Percentiles rank a stretch among this genome's conserved stretches.
Evolutionary conservation across 2,113 vertebrate species (phyloP).

Genomic region (Camelus bactrianus): DNA sequence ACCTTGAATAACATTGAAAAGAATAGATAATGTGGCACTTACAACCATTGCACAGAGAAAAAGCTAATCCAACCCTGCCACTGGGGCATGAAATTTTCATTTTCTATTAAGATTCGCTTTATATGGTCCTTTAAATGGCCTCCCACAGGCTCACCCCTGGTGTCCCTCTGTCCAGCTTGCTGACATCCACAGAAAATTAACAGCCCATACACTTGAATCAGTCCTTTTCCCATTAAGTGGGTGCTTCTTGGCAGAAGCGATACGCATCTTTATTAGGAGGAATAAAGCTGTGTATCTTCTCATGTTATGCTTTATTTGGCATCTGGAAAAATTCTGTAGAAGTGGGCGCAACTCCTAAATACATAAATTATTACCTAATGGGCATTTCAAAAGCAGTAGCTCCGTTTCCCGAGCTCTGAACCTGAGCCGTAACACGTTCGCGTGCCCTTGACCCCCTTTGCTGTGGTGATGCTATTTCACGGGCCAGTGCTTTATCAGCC

Average conservation of each 20-base stretch:
- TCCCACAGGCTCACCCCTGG: background rate
- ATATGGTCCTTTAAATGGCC: background rate
- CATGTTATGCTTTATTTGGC: slow-evolving; percentile 43
- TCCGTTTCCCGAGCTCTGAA: slow-evolving; percentile 20
- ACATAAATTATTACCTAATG: slow-evolving; percentile 35
- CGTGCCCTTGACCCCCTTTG: slow-evolving; percentile 10
- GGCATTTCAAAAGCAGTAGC: background rate
- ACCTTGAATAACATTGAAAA: slow-evolving; percentile 22
- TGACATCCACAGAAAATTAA: slow-evolving; percentile 68
- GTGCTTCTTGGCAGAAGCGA: background rate
- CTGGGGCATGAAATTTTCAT: background rate
- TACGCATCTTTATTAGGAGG: slow-evolving; percentile 21
- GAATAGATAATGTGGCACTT: background rate
- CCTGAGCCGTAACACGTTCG: background rate
- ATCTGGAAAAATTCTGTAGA: slow-evolving; percentile 41
- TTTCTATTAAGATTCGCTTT: slow-evolving; percentile 54
- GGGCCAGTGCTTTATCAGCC: slow-evolving; percentile 33
- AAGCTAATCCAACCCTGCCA: background rate
- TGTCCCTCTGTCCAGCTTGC: background rate
- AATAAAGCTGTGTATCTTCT: slow-evolving; percentile 44
- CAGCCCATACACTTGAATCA: slow-evolving; percentile 14
- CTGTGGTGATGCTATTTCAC: background rate
- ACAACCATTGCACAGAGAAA: background rate
- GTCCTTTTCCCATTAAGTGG: slow-evolving; percentile 53
- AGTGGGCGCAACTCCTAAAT: slow-evolving; percentile 47